Base-by-base conservation (phyloP, 2,888 invertebrate genomes). In the Meloe dianella region DNA sequence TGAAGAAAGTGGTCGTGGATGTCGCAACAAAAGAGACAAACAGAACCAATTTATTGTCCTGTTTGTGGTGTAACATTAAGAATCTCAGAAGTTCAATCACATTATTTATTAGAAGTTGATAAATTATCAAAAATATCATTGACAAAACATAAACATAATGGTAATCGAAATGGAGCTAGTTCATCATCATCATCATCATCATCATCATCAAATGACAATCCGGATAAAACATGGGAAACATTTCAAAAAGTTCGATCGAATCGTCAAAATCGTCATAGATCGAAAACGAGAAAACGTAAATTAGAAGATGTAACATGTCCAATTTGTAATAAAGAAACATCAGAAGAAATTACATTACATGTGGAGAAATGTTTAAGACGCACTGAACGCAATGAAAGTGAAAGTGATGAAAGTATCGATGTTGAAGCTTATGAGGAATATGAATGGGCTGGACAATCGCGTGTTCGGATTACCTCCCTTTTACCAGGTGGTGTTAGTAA, bases 401-500 rank as follows among this genome's bases (percentile, higher is more conserved):
- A 92, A 69, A 79, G 79, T 71, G 93, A 93, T 69, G 93, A 92
- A 78, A 91, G 91, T 67, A 94, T 94, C 65, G 95, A 94, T 83
- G 93, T 93, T 0, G 93, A 92, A 85, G 91, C 90, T 47, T 91
- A 87, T 79, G 92, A 95, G 73, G 95, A 95, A 80, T 97, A 96
- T 83, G 92, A 93, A 79, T 96, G 96, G 96, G 94, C 95, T 30
- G 95, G 95, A 0, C 92, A 96, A 82, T 92, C 93, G 78, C 85
- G 96, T 65, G 89, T 94, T 63, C 86, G 92, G 5, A 92, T 91
- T 0, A 87, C 91, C 0, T 90, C 91, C 4, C 84, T 94, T 71
- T 87, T 93, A 60, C 87, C 88, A 71, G 90, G 91, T 17, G 89
- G 90, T 56, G 88, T 89, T 74, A 85, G 88, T n/a, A 86, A 87